Percentiles rank a stretch among this genome's conserved stretches.
These are phyloP conservation scores for Chondrosia reniformis DNA, from an alignment of 37 sponge, comb jelly and placozoan genomes.

Conservation along the genomic window DNA sequence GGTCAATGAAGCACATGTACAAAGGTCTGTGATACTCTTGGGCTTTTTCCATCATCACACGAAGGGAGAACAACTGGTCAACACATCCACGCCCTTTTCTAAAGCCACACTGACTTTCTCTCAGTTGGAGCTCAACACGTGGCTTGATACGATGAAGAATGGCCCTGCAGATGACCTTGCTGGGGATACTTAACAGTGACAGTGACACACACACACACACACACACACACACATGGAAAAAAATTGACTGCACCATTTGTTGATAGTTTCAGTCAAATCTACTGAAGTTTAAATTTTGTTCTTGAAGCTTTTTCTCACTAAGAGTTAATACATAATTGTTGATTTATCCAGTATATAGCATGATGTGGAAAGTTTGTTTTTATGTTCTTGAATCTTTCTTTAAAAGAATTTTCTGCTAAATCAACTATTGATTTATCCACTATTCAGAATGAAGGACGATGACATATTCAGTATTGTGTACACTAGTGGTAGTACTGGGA, in stretches of 20 bases:
- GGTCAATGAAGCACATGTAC: constrained; percentile 9
- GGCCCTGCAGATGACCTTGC: constrained; percentile 2
- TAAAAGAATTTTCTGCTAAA: too few relatives aligned
- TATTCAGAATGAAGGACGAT: background rate
- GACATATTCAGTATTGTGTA: constrained; percentile 33
- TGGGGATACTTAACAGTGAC: background rate
- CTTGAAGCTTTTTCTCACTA: too few relatives aligned
- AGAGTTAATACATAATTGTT: too few relatives aligned
- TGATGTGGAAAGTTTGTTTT: too few relatives aligned
- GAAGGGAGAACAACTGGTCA: background rate
- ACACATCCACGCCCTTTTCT: background rate
- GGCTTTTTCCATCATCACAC: constrained; percentile 2
- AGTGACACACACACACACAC: too few relatives aligned
- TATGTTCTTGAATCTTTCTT: too few relatives aligned
- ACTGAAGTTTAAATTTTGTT: too few relatives aligned
- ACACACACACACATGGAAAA: too few relatives aligned
- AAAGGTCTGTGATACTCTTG: background rate
- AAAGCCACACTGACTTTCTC: background rate
- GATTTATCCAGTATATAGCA: too few relatives aligned
- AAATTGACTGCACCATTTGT: too few relatives aligned
- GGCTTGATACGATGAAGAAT: background rate
- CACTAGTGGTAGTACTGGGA: constrained; percentile 64
- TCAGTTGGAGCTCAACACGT: background rate
- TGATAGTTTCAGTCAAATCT: too few relatives aligned
- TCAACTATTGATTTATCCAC: background rate